A percentile compares a stretch with the other conserved stretches of the same genome.
Evolutionary conservation across 2,888 invertebrate genomes (phyloP).

Genomic region (Chrysotoxum bicinctum): DNA sequence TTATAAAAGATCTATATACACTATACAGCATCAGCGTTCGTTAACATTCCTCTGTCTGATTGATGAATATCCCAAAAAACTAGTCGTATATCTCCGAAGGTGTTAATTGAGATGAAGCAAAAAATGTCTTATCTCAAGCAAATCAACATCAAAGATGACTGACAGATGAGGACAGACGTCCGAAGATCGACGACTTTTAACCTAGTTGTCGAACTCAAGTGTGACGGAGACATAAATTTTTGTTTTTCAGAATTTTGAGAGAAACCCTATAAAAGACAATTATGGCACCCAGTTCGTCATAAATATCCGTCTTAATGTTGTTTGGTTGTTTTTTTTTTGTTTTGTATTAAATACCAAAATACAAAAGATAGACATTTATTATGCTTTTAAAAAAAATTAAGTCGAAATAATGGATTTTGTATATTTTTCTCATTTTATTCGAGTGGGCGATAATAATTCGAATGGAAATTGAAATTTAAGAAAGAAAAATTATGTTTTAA

Average conservation of each 20-base stretch:
- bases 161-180: not conserved
- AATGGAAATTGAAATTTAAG: slow-evolving; percentile 13
- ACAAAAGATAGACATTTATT: slow-evolving; percentile 37
- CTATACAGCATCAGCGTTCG: not conserved
- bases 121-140: not conserved
- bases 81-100: slow-evolving; percentile 20
- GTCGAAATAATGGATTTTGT: slow-evolving; percentile 7
- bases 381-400: slow-evolving; percentile 28
- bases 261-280: not conserved
- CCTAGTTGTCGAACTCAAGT: not conserved
- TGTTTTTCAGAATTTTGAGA: not conserved
- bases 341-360: not conserved
- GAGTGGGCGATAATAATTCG: slow-evolving; percentile 25
- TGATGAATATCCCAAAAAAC: slow-evolving; percentile 20
- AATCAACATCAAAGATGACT: not conserved
- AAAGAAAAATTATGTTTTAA: slow-evolving; percentile 31
- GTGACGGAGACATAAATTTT: not conserved
- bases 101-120: slow-evolving; percentile 39
- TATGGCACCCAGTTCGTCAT: slow-evolving; percentile 5
- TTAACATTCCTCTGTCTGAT: slow-evolving; percentile 3
- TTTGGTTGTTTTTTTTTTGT: not conserved
- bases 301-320: slow-evolving; percentile 20
- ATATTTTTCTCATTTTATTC: not conserved
- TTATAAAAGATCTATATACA: not conserved
- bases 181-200: not conserved